phyloP scores from a whole-genome alignment of 2,797 vertebrate species.

The Zalophus californianus region DNA sequence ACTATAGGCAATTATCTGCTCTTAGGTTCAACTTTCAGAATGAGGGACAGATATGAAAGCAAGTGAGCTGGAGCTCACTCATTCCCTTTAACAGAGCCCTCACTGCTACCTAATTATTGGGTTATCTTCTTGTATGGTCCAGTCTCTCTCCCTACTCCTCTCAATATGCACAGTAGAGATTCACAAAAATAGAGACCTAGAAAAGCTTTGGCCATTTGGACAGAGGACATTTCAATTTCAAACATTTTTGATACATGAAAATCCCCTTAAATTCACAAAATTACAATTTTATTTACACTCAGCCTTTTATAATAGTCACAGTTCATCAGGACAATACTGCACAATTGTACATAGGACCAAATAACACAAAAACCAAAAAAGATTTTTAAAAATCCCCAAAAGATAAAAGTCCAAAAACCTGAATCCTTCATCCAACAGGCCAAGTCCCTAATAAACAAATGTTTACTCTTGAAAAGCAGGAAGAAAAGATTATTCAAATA shows the following conservation, averaged over 20 bases:
- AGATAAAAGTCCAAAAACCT: slow-evolving; percentile 12
- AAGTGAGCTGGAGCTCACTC: not conserved
- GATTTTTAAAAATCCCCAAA: not conserved
- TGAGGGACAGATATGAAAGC: not conserved
- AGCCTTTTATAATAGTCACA: slow-evolving; percentile 30
- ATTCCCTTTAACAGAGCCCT: not conserved
- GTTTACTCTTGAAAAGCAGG: slow-evolving; percentile 46
- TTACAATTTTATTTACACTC: slow-evolving; percentile 40
- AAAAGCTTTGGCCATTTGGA: not conserved
- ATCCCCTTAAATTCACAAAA: slow-evolving; percentile 55
- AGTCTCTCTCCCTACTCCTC: not conserved
- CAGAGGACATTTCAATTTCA: slow-evolving; percentile 28
- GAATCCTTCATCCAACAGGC: slow-evolving; percentile 21
- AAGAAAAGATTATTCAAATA: slow-evolving; percentile 35
- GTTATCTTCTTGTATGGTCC: not conserved
- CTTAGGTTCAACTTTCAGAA: not conserved
- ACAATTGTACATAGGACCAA: not conserved
- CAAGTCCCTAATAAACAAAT: slow-evolving; percentile 53
- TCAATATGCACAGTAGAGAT: not conserved
- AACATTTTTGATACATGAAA: slow-evolving; percentile 51
- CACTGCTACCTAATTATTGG: not conserved
- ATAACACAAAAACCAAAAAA: slow-evolving; percentile 30
- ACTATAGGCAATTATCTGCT: not conserved
- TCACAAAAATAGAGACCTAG: slow-evolving; percentile 11
- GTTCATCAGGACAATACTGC: not conserved